phyloP scores from a whole-genome alignment of 1,140 invertebrate species.

The Drosophila carrolli region DNA sequence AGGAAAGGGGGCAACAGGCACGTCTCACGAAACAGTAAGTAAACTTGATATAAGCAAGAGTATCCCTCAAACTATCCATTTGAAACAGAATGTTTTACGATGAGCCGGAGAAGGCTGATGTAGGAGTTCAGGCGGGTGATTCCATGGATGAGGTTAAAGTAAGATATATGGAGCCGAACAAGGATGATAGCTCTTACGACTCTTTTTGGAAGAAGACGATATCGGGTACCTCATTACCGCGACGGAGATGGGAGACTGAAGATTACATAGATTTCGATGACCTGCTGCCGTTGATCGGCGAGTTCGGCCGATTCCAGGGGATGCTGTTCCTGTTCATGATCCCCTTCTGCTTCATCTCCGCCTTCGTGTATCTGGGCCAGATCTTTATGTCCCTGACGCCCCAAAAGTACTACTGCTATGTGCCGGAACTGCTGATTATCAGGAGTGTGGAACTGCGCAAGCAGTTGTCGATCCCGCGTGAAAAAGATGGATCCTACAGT shows the following conservation, averaged over 20 bases:
- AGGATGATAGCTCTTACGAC: background rate
- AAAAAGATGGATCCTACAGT: slow-evolving; percentile 85
- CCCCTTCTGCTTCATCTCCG: slow-evolving; percentile 92
- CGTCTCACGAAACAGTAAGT: slow-evolving; percentile 2
- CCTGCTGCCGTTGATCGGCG: slow-evolving; percentile 91
- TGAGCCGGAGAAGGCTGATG: slow-evolving; percentile 1
- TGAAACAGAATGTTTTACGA: background rate
- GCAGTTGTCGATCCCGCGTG: slow-evolving; percentile 87
- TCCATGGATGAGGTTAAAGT: background rate
- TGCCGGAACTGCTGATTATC: slow-evolving; percentile 86
- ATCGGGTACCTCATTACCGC: background rate
- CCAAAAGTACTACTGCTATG: slow-evolving; percentile 90
- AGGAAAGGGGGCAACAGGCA: background rate
- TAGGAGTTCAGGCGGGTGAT: background rate
- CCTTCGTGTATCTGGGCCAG: slow-evolving; percentile 93
- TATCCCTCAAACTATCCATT: background rate
- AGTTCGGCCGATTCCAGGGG: slow-evolving; percentile 94
- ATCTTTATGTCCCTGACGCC: slow-evolving; percentile 93
- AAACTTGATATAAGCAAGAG: background rate
- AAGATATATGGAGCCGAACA: background rate
- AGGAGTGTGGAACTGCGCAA: slow-evolving; percentile 36
- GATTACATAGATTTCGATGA: slow-evolving; percentile 91
- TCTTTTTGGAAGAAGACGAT: background rate
- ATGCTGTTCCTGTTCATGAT: slow-evolving; percentile 93
- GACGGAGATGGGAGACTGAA: background rate